Percentiles rank a stretch among this genome's conserved stretches.
These are phyloP conservation scores for Prenolepis imparis DNA, from an alignment of 2,888 invertebrate species.

Conservation along the genomic window DNA sequence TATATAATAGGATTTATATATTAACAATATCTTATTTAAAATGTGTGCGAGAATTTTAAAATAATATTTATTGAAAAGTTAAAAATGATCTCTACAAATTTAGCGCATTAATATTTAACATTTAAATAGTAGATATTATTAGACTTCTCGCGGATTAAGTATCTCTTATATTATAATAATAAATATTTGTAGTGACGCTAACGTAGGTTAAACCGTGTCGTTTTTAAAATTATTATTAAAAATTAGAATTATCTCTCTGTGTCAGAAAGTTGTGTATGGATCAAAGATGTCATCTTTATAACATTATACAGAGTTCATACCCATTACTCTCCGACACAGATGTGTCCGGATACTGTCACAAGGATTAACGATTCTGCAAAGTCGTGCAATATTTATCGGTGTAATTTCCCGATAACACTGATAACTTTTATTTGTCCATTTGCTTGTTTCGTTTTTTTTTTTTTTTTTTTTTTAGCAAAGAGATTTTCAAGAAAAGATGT, in stretches of 20 bases:
- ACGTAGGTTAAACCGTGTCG: background rate
- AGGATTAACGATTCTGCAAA: background rate
- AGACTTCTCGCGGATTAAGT: background rate
- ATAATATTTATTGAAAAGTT: background rate
- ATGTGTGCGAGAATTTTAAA: background rate
- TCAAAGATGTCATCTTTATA: background rate
- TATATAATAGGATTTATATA: background rate
- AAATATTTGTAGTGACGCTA: constrained; percentile 12
- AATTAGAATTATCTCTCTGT: background rate
- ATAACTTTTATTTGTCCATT: constrained; percentile 12
- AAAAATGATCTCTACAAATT: background rate
- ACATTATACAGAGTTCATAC: background rate
- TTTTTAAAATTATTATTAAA: constrained; percentile 20
- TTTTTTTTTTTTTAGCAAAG: background rate
- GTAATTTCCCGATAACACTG: constrained; percentile 11
- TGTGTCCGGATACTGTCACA: background rate
- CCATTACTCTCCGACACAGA: background rate
- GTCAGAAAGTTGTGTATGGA: background rate
- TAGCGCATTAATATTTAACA: background rate
- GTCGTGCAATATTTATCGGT: constrained; percentile 7
- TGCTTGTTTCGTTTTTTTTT: background rate
- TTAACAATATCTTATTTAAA: background rate
- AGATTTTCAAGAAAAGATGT: background rate
- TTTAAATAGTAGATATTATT: constrained; percentile 7
- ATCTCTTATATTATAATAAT: background rate